Percentiles rank a stretch among this genome's conserved stretches.
Evolutionary conservation across 1,140 invertebrate genomes (phyloP).

Genomic region (Lutraria rhynchaena): DNA sequence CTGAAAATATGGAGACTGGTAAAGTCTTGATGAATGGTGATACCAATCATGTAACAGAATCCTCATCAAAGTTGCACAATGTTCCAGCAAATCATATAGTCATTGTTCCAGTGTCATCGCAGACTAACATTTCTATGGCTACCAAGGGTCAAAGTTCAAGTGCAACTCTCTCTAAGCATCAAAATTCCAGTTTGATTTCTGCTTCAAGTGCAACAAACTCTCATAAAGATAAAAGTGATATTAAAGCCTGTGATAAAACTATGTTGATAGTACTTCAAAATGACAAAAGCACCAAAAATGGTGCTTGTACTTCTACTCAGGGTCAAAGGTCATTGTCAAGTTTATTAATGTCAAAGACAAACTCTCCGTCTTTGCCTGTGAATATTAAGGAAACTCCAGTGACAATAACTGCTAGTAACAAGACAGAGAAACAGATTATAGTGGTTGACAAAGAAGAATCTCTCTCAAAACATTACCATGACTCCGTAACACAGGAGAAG

Average conservation of each 20-base stretch:
- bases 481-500: background rate
- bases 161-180: constrained; percentile 1
- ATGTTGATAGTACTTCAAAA: constrained; percentile 45
- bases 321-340: constrained; percentile 31
- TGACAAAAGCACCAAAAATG: constrained; percentile 33
- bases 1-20: background rate
- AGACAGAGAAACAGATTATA: constrained; percentile 44
- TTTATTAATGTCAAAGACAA: constrained; percentile 33
- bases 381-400: constrained; percentile 36
- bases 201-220: no score
- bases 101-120: constrained; percentile 47
- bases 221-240: no score
- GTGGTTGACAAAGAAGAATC: constrained; percentile 35
- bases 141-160: constrained; percentile 20
- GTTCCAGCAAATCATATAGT: constrained; percentile 46
- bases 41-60: background rate
- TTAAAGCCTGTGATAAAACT: constrained; percentile 3
- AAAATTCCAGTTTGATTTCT: no score
- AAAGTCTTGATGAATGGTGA: background rate
- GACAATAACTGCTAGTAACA: constrained; percentile 25
- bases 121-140: constrained; percentile 26
- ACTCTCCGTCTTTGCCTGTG: background rate
- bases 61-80: background rate
- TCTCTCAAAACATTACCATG: background rate
- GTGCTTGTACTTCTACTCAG: background rate